Base-by-base conservation (phyloP, 2,113 vertebrate species). In the Calonectris borealis region DNA sequence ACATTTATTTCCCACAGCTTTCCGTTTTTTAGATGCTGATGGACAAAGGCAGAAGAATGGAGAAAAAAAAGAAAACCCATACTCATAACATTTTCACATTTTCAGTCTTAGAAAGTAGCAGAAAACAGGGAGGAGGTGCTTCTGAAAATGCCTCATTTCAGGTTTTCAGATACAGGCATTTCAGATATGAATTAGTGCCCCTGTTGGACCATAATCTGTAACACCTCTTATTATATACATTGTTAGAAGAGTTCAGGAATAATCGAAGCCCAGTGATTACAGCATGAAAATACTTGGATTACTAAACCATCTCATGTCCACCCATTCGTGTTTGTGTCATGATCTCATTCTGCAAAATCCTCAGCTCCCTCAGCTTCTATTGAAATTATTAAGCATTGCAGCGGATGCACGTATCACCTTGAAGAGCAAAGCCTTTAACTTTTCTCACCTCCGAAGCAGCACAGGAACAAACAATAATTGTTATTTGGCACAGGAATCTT, bases 271-370 rank as follows among this genome's bases (percentile, higher is more conserved):
- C 17, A 44, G 32, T 46, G 62, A 69, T 66, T 75, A 71, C 25
- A 70, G 40, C 40, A 87, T 2, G 1, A 87, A 91, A 65, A 73
- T 54, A 69, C 4, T 6, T 62, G 40, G 54, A 80, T 91, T 93
- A 48, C 17, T 79, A 72, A 92, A 62, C 25, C 24, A 65, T 38
- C 40, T 88, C 44, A 31, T 58, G 55, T 73, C 75, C n/a, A 87
- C 13, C 29, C 49, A 64, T 72, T 86, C 2, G 0, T 27, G 49
- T 42, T 69, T 62, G 25, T 70, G 54, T 73, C 75, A 62, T 57
- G 21, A 94, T 48, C 87, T 83, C 58, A 73, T 89, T 92, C 83
- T 88, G 58, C 42, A 94, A 83, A 94, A 87, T 78, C 46, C 49
- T 83, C 48, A 57, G 17, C 52, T 61, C 44, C 58, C 13, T 49